These are phyloP conservation scores for Tolmerus cingulatus DNA, from an alignment of 2,888 invertebrate species.

Conservation along the genomic window DNA sequence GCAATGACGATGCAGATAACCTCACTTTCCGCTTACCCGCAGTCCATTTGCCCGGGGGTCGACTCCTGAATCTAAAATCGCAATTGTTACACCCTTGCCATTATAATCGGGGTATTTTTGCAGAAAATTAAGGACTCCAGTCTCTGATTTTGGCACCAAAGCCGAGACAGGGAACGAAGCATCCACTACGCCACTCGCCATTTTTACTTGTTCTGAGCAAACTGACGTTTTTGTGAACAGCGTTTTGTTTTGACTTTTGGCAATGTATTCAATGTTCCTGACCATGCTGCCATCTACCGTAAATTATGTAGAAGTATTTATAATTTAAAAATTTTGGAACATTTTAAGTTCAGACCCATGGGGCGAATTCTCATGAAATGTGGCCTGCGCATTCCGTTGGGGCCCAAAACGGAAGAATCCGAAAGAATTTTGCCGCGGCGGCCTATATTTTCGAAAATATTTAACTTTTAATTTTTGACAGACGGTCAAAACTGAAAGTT, in stretches of 20 bases:
- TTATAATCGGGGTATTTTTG: constrained; percentile 89
- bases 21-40: constrained; percentile 69
- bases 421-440: no score
- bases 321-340: no score
- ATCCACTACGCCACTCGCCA: constrained; percentile 63
- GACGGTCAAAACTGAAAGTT: no score
- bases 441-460: no score
- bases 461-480: no score
- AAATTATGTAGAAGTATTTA: background rate
- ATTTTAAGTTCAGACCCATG: no score
- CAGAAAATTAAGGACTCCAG: constrained; percentile 86
- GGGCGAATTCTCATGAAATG: no score
- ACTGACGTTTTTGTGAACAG: background rate
- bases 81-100: constrained; percentile 90
- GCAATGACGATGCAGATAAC: constrained; percentile 47
- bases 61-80: constrained; percentile 96
- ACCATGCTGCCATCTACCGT: background rate
- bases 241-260: background rate
- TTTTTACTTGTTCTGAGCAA: constrained; percentile 47
- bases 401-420: no score
- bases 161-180: constrained; percentile 83
- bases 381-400: no score
- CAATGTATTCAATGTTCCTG: background rate
- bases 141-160: constrained; percentile 93
- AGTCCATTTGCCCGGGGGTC: constrained; percentile 96